A percentile compares a stretch with the other conserved stretches of the same genome.
These are phyloP conservation scores for Creontiades dilutus DNA, from an alignment of 2,888 invertebrate species.

Conservation along the genomic window DNA sequence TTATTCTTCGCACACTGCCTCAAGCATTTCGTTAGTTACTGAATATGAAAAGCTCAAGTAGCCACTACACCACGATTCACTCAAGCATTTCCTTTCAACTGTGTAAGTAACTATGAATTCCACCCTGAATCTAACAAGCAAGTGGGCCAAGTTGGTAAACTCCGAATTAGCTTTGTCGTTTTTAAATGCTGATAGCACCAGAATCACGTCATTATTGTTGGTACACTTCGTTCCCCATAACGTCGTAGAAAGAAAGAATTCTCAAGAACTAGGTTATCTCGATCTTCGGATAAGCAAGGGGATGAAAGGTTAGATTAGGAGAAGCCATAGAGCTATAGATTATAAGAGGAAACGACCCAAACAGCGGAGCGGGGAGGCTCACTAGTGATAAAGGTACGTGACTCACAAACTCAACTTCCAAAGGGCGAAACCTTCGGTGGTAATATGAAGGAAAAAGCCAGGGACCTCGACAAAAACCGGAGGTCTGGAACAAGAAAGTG, in stretches of 20 bases:
- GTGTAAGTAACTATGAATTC: too few species aligned
- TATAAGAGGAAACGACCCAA: conserved; percentile 26
- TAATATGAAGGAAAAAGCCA: not conserved
- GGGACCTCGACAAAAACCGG: not conserved
- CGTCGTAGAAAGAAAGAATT: not conserved
- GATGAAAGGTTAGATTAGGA: conserved; percentile 34
- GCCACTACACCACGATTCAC: too few species aligned
- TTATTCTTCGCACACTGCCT: too few species aligned
- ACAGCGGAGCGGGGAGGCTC: not conserved
- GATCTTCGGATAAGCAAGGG: conserved; percentile 23
- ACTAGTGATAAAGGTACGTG: conserved; percentile 33
- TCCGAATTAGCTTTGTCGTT: too few species aligned
- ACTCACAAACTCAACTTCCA: conserved; percentile 11
- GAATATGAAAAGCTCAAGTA: too few species aligned
- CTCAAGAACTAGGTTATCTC: not conserved
- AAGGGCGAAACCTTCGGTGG: not conserved
- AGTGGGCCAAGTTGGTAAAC: too few species aligned
- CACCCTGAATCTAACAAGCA: too few species aligned
- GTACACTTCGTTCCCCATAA: not conserved
- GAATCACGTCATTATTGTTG: not conserved
- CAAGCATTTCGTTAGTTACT: too few species aligned
- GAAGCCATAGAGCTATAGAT: not conserved
- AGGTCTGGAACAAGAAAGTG: not conserved
- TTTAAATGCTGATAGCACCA: too few species aligned
- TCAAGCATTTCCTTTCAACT: too few species aligned